phyloP scores from a whole-genome alignment of 2,888 invertebrate genomes.

The Seira musarum region DNA sequence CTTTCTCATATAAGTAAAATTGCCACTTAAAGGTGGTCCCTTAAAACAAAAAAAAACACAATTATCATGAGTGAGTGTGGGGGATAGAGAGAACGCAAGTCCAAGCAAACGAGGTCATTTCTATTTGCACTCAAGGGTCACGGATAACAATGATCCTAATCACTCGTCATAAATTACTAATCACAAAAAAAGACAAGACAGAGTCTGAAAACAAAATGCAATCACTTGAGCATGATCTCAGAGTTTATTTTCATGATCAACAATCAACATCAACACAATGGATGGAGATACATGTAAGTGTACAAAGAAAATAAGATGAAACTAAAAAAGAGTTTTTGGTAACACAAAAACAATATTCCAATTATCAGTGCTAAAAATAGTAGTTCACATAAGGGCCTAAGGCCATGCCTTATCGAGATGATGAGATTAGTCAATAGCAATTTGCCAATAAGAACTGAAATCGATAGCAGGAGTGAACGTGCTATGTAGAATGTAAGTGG shows the following conservation, averaged over 20 bases:
- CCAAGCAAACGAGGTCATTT: constrained; percentile 31
- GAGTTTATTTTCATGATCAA: too few species aligned
- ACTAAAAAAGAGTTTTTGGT: neutral
- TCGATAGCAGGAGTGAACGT: constrained; percentile 4
- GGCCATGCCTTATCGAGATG: neutral
- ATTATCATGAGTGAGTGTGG: too few species aligned
- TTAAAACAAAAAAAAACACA: constrained; percentile 16
- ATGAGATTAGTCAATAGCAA: constrained; percentile 12
- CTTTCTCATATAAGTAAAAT: constrained; percentile 5
- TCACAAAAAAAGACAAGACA: constrained; percentile 22
- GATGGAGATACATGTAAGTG: too few species aligned
- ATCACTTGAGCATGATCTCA: constrained; percentile 11
- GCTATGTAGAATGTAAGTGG: constrained; percentile 5
- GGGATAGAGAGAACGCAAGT: constrained; percentile 16
- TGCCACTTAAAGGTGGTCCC: constrained; percentile 5
- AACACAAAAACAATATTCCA: constrained; percentile 7
- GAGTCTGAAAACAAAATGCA: constrained; percentile 1
- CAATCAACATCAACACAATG: too few species aligned
- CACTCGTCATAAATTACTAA: constrained; percentile 17
- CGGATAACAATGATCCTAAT: constrained; percentile 43
- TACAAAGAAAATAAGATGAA: too few species aligned
- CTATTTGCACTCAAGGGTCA: constrained; percentile 54
- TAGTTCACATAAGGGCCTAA: neutral
- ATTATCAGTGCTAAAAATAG: too few species aligned
- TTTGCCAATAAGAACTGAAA: constrained; percentile 15